phyloP scores from a whole-genome alignment of 2,797 vertebrate genomes.

The Crenichthys baileyi region DNA sequence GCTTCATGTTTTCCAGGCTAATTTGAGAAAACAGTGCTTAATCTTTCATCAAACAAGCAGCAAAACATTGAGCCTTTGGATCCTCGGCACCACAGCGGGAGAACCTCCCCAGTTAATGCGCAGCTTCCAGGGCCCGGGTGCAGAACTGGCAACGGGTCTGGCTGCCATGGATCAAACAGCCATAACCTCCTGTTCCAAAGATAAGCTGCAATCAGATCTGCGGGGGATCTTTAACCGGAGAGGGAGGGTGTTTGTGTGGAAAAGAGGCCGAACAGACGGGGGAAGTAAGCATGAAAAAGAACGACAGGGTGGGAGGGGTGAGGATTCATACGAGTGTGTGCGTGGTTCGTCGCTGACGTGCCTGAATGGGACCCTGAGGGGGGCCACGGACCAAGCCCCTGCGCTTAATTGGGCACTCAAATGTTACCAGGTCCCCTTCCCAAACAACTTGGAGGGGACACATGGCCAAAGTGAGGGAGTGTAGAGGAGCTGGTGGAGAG shows the following conservation, averaged over 20 bases:
- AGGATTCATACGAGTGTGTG: conserved; percentile 26
- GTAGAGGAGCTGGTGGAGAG: conserved; percentile 73
- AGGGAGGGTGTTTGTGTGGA: conserved; percentile 68
- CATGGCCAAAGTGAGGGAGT: conserved; percentile 69
- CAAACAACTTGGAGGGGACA: conserved; percentile 74
- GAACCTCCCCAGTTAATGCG: conserved; percentile 69
- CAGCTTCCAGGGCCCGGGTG: conserved; percentile 65
- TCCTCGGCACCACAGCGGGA: conserved; percentile 50
- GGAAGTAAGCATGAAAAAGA: conserved; percentile 73
- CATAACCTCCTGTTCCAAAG: conserved; percentile 80
- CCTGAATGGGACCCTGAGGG: conserved; percentile 74
- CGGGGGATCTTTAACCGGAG: conserved; percentile 73
- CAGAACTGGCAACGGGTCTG: conserved; percentile 71
- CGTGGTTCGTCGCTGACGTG: conserved; percentile 65
- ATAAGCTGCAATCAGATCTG: conserved; percentile 77
- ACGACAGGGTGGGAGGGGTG: conserved; percentile 52
- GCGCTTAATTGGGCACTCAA: conserved; percentile 84
- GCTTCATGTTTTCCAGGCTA: conserved; percentile 74
- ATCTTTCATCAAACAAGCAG: conserved; percentile 76
- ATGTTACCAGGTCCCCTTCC: conserved; percentile 77
- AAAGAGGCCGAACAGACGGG: conserved; percentile 69
- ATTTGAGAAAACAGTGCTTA: conserved; percentile 78
- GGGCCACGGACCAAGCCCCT: conserved; percentile 67
- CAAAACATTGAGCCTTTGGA: conserved; percentile 63
- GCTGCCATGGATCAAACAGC: conserved; percentile 79